Conservation (phyloP, 2,888 invertebrate genomes). For the Emesis furor region DNA sequence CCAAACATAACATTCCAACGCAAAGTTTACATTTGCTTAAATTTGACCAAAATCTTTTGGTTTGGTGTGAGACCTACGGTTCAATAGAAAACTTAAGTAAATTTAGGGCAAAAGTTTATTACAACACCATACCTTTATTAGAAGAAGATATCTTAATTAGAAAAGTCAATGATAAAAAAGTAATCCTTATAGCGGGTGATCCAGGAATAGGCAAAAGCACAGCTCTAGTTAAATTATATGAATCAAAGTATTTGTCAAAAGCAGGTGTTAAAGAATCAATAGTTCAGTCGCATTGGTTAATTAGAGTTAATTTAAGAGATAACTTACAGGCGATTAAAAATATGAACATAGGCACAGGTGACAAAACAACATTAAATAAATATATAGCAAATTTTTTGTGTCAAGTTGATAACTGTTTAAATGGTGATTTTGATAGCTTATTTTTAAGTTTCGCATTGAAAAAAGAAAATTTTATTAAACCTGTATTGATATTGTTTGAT, state of each 20-base stretch:
- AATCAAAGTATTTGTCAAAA: not conserved
- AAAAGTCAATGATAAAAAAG: not conserved
- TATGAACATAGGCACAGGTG: not conserved
- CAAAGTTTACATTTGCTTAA: conserved; percentile 14
- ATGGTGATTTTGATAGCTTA: not conserved
- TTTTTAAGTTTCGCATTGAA: not conserved
- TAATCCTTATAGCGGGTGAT: conserved; percentile 20
- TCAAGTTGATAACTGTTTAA: not conserved
- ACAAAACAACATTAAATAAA: not conserved
- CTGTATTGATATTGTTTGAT: conserved; percentile 2
- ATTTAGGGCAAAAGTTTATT: not conserved
- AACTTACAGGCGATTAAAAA: conserved; percentile 1
- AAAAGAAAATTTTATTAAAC: not conserved
- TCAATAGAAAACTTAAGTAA: conserved; percentile 2
- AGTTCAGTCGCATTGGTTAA: conserved; percentile 12
- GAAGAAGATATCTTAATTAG: not conserved
- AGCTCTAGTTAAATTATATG: conserved; percentile 17
- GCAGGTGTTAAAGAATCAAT: not conserved
- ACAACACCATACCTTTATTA: not conserved
- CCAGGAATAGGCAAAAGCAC: conserved; percentile 31
- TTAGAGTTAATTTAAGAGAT: conserved; percentile 23
- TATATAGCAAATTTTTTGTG: not conserved
- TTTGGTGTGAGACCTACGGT: conserved; percentile 23
- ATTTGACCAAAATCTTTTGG: conserved; percentile 10
- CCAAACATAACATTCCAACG: not conserved